These are phyloP conservation scores for Metallyticus violacea DNA, from an alignment of 2,888 invertebrate genomes.

Conservation along the genomic window DNA sequence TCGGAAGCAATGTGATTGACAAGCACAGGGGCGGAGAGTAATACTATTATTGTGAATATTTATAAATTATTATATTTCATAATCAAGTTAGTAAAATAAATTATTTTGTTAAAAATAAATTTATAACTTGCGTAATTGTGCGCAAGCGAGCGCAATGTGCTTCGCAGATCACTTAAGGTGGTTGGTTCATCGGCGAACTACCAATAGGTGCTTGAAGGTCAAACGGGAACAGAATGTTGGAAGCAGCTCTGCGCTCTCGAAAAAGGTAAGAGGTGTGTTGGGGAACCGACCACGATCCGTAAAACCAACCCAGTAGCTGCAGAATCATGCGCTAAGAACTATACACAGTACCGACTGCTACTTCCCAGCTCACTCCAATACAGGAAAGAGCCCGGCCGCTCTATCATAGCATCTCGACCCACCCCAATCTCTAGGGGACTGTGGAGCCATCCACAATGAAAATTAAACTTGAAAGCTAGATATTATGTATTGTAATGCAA, in stretches of 20 bases:
- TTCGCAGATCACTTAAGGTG: background rate
- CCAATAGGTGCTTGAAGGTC: background rate
- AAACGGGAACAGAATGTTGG: background rate
- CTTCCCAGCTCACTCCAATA: too few species aligned
- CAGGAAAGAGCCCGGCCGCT: too few species aligned
- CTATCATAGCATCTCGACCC: too few species aligned
- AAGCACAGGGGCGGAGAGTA: background rate
- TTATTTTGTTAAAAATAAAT: background rate
- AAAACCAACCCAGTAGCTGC: too few species aligned
- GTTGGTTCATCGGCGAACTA: background rate
- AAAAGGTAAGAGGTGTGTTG: background rate
- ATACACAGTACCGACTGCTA: too few species aligned
- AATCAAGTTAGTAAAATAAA: background rate
- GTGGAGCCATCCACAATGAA: too few species aligned
- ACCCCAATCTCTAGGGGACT: too few species aligned
- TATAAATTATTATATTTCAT: background rate
- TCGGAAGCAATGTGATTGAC: background rate
- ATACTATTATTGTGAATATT: background rate
- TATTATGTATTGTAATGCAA: too few species aligned
- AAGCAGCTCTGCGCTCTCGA: background rate
- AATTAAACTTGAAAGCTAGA: too few species aligned
- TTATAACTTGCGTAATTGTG: background rate
- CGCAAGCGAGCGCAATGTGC: background rate
- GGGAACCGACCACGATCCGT: too few species aligned
- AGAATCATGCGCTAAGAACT: too few species aligned